These are phyloP conservation scores for Struthidea cinerea DNA, from an alignment of 2,113 vertebrate genomes.

Conservation along the genomic window DNA sequence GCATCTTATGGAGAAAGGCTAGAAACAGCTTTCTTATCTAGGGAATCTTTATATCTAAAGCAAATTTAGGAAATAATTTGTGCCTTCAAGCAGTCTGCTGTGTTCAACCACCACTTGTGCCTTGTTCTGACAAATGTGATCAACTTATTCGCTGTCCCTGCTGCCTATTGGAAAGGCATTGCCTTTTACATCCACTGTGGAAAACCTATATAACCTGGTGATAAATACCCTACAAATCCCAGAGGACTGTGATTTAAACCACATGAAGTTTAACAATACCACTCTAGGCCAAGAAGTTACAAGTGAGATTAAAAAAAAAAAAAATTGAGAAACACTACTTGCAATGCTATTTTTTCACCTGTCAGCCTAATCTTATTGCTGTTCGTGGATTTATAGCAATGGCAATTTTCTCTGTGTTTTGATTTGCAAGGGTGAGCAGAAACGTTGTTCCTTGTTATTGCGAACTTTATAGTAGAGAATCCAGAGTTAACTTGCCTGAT, in stretches of 20 bases:
- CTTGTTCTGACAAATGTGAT: background rate
- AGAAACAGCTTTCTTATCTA: background rate
- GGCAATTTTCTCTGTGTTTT: background rate
- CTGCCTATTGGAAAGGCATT: fast-evolving
- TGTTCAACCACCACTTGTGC: fast-evolving
- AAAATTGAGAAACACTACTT: background rate
- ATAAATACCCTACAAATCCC: background rate
- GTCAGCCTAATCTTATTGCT: background rate
- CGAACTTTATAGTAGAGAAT: background rate
- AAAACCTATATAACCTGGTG: fast-evolving
- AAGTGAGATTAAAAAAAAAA: background rate
- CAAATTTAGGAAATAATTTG: background rate
- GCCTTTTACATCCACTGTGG: background rate
- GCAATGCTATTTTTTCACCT: background rate
- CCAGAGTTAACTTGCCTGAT: background rate
- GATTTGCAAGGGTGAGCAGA: background rate
- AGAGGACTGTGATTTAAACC: background rate
- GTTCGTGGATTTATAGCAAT: background rate
- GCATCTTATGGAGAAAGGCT: background rate
- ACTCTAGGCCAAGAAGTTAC: background rate
- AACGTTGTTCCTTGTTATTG: background rate
- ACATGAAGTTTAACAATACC: fast-evolving
- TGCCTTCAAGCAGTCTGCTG: background rate
- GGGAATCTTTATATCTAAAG: background rate
- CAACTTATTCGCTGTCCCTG: background rate